phyloP scores from a whole-genome alignment of 2,888 invertebrate species.

The Scrobipalpa costella region DNA sequence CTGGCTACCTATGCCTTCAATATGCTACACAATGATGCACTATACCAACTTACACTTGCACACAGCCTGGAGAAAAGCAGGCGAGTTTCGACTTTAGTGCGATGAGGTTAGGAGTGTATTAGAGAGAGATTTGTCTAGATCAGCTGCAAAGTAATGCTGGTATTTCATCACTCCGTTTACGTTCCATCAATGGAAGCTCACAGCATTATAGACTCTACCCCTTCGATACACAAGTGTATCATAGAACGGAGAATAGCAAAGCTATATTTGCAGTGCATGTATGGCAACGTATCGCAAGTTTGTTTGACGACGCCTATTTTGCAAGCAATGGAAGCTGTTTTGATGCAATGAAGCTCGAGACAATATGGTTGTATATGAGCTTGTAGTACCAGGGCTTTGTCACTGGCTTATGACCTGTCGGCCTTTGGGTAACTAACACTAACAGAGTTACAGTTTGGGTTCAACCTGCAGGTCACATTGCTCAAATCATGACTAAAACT shows the following conservation, averaged over 20 bases:
- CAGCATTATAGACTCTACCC: not conserved
- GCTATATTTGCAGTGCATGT: constrained; percentile 8
- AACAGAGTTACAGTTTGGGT: not conserved
- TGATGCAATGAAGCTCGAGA: constrained; percentile 14
- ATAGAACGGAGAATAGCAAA: not conserved
- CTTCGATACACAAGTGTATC: not conserved
- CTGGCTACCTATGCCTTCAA: constrained; percentile 47
- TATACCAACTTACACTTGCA: constrained; percentile 32
- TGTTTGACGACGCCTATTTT: constrained; percentile 39
- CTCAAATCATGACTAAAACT: too few relatives aligned
- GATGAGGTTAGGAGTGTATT: not conserved
- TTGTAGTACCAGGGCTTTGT: not conserved
- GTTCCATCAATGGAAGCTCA: not conserved
- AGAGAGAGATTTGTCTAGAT: not conserved
- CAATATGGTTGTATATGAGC: constrained; percentile 9
- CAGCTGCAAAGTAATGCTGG: not conserved
- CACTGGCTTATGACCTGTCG: constrained; percentile 9
- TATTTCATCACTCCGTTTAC: not conserved
- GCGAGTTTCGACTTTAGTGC: not conserved
- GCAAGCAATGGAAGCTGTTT: constrained; percentile 37
- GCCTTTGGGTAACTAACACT: not conserved
- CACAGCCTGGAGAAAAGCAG: constrained; percentile 1
- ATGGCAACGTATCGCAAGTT: constrained; percentile 28
- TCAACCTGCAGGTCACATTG: not conserved
- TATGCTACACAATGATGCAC: constrained; percentile 49